Percentiles rank a stretch among this genome's conserved stretches.
Conservation (phyloP, 2,797 vertebrate genomes). For the Holocentrus rufus region DNA sequence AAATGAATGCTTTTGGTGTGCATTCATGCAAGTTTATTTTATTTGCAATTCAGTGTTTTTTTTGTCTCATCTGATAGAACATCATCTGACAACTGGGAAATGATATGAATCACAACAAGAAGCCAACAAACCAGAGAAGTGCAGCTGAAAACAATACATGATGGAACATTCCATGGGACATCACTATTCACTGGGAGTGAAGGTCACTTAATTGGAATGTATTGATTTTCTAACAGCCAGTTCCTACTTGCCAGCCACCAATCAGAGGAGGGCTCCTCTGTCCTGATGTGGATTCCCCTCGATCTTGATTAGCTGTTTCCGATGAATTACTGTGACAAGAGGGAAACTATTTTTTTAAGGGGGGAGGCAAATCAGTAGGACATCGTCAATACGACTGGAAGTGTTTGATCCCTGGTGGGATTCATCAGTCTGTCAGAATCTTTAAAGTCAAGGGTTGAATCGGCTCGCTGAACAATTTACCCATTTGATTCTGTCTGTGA, state of each 20-base stretch:
- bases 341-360: conserved; percentile 21
- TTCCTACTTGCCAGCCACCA: conserved; percentile 56
- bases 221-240: conserved; percentile 67
- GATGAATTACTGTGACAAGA: conserved; percentile 63
- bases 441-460: too few species aligned
- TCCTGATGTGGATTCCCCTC: conserved; percentile 55
- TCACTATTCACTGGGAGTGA: conserved; percentile 45
- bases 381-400: conserved; percentile 10
- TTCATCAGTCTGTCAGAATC: neutral
- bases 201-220: conserved; percentile 71
- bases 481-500: too few species aligned
- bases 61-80: neutral
- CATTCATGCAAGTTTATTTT: neutral
- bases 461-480: too few species aligned
- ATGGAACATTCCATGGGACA: conserved; percentile 33
- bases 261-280: conserved; percentile 42
- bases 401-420: conserved; percentile 9
- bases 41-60: neutral
- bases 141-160: conserved; percentile 39
- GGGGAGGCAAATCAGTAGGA: conserved; percentile 36
- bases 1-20: conserved; percentile 3
- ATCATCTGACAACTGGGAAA: neutral
- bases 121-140: conserved; percentile 1
- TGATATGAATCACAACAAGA: neutral
- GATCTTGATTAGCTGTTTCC: conserved; percentile 70